Base-by-base conservation (phyloP, 2,888 invertebrate genomes). In the Papilio protenor region DNA sequence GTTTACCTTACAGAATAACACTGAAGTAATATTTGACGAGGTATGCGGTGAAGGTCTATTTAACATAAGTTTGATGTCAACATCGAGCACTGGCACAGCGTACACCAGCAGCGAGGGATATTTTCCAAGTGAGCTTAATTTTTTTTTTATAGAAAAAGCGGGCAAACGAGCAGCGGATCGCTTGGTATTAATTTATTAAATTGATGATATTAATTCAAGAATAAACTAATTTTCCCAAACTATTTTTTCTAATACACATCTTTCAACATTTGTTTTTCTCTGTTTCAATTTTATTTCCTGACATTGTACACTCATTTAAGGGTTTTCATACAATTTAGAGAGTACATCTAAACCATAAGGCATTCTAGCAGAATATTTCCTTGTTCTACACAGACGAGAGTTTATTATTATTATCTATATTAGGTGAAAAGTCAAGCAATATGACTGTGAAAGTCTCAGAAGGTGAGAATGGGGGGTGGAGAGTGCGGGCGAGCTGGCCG, bases 401-500 rank as follows among this genome's bases (percentile, higher is more conserved):
- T 16, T 57, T 11, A 33, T 57, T 45, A 16, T 40, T 23, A 11
- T 74, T 23, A 23, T 45, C 52, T 61, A 0, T 40, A 12, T 0
- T n/a, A 40, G 64, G 64, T 40, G 87, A 87, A 18, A 81, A 80
- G 1, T 84, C 87, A 0, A 10, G 81, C 0, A 81, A 87, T 49
- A 77, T 92, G 2, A 75, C 81, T 0, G n/a, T 90, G 2, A 69
- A 77, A 0, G 85, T 87, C 0, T 78, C 27, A 1, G 80, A 83
- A 57, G 80, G 82, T 18, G 72, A 66, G 10, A 79, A 80, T 8
- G 78, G 61, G 0, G 79, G 79, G 1, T 92, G 90, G 91, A 80
- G 83, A 14, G 87, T 94, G 12, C 77, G 49, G 4, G 90, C 90
- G 2, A 76, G 59, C 0, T 94, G 94, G 94, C 18, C 75, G 0